A percentile compares a stretch with the other conserved stretches of the same genome.
phyloP scores from a whole-genome alignment of 2,888 invertebrate species.

The Papilio elwesi region DNA sequence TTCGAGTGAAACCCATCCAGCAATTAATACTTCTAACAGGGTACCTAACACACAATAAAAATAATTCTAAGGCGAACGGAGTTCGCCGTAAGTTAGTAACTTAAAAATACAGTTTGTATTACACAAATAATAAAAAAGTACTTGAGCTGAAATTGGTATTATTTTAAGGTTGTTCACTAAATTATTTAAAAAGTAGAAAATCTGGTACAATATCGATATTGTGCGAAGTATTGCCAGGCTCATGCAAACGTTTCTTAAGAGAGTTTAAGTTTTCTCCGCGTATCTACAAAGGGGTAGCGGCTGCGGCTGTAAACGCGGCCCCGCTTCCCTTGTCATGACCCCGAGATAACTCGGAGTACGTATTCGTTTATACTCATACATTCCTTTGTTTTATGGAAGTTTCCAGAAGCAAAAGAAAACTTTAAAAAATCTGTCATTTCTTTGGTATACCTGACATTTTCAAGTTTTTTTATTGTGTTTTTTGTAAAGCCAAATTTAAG shows the following conservation, averaged over 20 bases:
- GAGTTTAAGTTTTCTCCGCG: neutral
- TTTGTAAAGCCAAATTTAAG: no score
- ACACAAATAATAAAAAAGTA: no score
- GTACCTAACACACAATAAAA: no score
- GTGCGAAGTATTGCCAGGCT: neutral
- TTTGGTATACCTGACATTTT: neutral
- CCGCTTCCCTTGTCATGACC: constrained; percentile 11
- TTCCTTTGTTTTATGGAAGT: neutral
- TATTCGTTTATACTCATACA: neutral
- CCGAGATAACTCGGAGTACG: neutral
- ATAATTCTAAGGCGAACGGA: no score
- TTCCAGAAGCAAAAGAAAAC: neutral
- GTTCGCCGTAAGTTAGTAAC: no score
- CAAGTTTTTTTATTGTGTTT: neutral
- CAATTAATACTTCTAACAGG: no score
- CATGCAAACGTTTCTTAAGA: constrained; percentile 15
- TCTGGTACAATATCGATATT: neutral
- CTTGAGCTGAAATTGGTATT: no score
- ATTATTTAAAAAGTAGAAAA: neutral
- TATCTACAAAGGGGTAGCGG: neutral
- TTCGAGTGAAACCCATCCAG: no score
- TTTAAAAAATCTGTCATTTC: neutral
- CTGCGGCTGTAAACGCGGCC: neutral
- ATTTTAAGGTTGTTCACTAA: neutral
- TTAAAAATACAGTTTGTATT: no score